A percentile compares a stretch with the other conserved stretches of the same genome.
Conservation (phyloP, 2,888 invertebrate species). For the Macrophya alboannulata region DNA sequence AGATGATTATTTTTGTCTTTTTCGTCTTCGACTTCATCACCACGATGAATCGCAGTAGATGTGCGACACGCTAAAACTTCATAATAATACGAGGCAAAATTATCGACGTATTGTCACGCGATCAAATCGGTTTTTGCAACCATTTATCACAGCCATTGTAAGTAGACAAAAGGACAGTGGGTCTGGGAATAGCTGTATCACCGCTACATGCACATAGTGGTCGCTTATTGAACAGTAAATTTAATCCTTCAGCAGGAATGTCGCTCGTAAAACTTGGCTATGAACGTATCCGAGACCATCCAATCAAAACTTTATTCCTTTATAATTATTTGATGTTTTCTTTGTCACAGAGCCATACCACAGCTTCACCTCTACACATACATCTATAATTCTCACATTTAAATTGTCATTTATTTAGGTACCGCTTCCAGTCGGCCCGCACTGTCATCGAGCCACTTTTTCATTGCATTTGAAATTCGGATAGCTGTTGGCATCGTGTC, state of each 20-base stretch:
- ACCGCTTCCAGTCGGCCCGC: not conserved
- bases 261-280: constrained; percentile 6
- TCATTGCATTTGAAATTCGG: not conserved
- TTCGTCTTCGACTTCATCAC: not conserved
- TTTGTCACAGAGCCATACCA: not conserved
- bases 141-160: constrained; percentile 19
- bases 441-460: not conserved
- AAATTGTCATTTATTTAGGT: not conserved
- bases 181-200: not conserved
- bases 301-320: constrained; percentile 21
- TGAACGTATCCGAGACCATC: not conserved
- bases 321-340: not conserved
- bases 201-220: not conserved
- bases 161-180: not conserved
- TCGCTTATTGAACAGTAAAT: not conserved
- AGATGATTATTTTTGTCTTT: not conserved
- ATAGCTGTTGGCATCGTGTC: not conserved
- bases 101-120: constrained; percentile 21
- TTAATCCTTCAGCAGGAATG: not conserved
- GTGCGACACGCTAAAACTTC: not conserved
- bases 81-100: not conserved
- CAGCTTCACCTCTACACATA: not conserved
- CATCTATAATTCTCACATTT: not conserved
- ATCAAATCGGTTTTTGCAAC: not conserved
- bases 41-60: not conserved